Conservation (phyloP, 2,113 vertebrate genomes). For the Ictalurus furcatus region DNA sequence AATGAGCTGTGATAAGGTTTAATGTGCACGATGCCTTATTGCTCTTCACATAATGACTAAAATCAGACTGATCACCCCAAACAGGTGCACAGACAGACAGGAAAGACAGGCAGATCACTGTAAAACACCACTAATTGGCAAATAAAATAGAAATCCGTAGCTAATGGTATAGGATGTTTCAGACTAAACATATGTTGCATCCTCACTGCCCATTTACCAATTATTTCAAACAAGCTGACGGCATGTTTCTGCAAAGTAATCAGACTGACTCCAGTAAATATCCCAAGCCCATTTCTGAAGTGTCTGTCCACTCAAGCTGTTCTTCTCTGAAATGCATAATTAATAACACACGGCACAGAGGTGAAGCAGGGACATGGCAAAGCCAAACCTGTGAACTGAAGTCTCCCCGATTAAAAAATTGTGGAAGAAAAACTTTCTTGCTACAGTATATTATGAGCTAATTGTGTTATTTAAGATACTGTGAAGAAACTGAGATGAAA, state of each 20-base stretch:
- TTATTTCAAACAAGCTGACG: conserved; percentile 35
- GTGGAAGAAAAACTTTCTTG: not conserved
- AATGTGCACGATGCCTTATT: conserved; percentile 41
- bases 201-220: conserved; percentile 36
- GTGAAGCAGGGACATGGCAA: conserved; percentile 1
- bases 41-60: conserved; percentile 47
- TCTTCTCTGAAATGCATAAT: not conserved
- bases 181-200: conserved; percentile 45
- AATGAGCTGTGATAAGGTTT: conserved; percentile 48
- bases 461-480: conserved; percentile 21
- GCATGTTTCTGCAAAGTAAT: conserved; percentile 19
- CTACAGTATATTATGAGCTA: conserved; percentile 19
- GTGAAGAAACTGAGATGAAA: conserved; percentile 1
- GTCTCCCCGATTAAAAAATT: not conserved
- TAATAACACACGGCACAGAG: conserved; percentile 4
- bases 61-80: conserved; percentile 31
- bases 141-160: conserved; percentile 10
- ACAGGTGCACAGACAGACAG: conserved; percentile 39
- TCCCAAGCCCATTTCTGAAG: conserved; percentile 1
- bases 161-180: conserved; percentile 10
- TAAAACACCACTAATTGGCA: conserved; percentile 35
- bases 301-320: conserved; percentile 19
- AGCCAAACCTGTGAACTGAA: not conserved
- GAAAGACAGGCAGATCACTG: conserved; percentile 20
- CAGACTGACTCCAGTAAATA: conserved; percentile 8